Conservation (phyloP, 2,888 invertebrate genomes). For the Rhagonycha lutea region DNA sequence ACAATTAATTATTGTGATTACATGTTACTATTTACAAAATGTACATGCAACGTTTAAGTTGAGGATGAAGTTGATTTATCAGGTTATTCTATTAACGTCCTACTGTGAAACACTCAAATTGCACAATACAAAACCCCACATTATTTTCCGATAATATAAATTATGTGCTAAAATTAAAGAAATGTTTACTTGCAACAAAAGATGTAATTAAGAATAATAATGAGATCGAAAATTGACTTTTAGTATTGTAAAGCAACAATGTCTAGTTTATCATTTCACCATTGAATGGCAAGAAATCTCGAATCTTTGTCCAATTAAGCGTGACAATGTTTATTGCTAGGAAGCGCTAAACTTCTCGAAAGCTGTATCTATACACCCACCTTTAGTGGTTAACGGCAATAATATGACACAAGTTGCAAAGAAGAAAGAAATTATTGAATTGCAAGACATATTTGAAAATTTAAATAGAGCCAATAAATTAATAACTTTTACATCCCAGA, state of each 20-base stretch:
- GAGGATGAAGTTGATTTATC: conserved; percentile 6
- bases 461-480: not conserved
- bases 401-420: conserved; percentile 13
- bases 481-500: not conserved
- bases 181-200: not conserved
- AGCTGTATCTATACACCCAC: conserved; percentile 15
- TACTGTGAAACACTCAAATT: conserved; percentile 9
- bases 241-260: not conserved
- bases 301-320: conserved; percentile 19
- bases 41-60: not conserved
- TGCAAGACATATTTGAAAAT: not conserved
- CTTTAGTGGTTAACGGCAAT: conserved; percentile 4
- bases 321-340: conserved; percentile 22
- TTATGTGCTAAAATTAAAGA: not conserved
- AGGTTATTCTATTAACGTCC: conserved; percentile 8
- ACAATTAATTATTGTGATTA: not conserved
- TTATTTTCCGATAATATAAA: not conserved
- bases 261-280: conserved; percentile 1
- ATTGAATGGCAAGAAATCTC: conserved; percentile 4
- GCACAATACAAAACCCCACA: conserved; percentile 4
- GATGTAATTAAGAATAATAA: conserved; percentile 1
- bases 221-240: not conserved
- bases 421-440: conserved; percentile 12
- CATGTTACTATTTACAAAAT: conserved; percentile 1
- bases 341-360: conserved; percentile 15